Evolutionary conservation across 2,888 invertebrate genomes (phyloP), one percentile per base, ranked within the genome.

Genomic region (Orthonevra nobilis): DNA sequence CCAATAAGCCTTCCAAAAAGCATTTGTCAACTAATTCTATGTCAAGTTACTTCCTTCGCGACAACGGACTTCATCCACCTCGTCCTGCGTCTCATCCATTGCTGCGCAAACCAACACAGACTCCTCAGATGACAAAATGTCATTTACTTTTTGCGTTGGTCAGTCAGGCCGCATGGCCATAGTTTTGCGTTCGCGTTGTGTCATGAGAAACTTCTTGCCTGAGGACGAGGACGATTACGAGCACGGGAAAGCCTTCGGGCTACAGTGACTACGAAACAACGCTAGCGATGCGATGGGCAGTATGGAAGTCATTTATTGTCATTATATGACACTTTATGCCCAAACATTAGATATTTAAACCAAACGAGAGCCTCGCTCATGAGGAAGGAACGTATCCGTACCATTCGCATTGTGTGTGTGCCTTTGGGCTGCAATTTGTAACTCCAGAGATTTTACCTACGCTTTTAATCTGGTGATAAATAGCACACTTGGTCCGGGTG

Each of bases 271-370:
- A 52, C 44, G 26, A 23, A 32, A 32, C 40, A 56, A 52, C 56
- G 46, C 56, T 28, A 72, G 50, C 72, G 56, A 79, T 52, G 79
- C 63, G 48, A 72, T 52, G 79, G 63, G 73, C 81, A 81, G 63
- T 73, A 82, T 75, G 77, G 75, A 72, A 81, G 82, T 82, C 82
- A 82, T 82, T 82, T 82, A 75, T 82, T 82, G 82, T 82, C 81
- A 82, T 82, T 82, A 81, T 82, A 82, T 81, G 82, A 82, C 82
- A 82, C 81, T 81, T 81, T 82, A 82, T 77, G 82, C 69, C 82
- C 73, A 82, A 82, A 81, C 82, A 77, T 79, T 82, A 81, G 82
- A 82, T 81, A 74, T 81, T 73, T 69, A 73, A 81, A 30, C 73
- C 61, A 64, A 64, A 64, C 58, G 77, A 46, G 23, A 5, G 19